Conservation (phyloP, 2,797 vertebrate genomes). For the Rhinichthys osculus region DNA sequence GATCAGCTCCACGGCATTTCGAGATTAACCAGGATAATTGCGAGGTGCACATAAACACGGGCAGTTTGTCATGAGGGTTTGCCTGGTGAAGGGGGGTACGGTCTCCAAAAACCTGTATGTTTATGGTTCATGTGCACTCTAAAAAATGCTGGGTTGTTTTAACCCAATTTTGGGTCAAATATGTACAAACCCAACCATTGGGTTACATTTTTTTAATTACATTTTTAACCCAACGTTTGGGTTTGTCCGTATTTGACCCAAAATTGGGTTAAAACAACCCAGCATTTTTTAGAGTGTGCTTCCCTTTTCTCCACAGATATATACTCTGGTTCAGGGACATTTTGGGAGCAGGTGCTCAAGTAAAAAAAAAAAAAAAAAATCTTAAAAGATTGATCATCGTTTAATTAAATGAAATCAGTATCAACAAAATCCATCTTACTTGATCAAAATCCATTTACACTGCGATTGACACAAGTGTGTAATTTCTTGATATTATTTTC, state of each 20-base stretch:
- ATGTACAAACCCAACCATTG: no score
- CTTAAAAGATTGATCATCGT: neutral
- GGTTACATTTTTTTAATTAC: no score
- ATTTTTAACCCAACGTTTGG: no score
- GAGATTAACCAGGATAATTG: slow-evolving; percentile 52
- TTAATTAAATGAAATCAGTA: neutral
- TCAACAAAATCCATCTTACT: neutral
- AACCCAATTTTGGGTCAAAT: no score
- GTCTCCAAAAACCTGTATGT: slow-evolving; percentile 41
- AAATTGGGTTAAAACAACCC: no score
- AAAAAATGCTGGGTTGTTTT: no score
- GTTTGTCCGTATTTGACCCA: no score
- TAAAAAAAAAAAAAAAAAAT: neutral
- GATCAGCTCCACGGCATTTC: slow-evolving; percentile 47
- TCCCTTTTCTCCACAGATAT: slow-evolving; percentile 39
- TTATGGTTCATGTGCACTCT: slow-evolving; percentile 36
- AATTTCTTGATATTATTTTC: neutral
- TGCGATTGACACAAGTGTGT: neutral
- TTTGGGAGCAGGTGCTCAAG: neutral
- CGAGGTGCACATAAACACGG: slow-evolving; percentile 35
- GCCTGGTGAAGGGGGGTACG: slow-evolving; percentile 33
- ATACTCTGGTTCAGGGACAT: neutral
- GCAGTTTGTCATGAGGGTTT: slow-evolving; percentile 50
- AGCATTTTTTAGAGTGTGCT: no score
- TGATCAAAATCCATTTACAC: neutral